phyloP scores from a whole-genome alignment of 2,797 vertebrate species.

The Poecilia velifera region DNA sequence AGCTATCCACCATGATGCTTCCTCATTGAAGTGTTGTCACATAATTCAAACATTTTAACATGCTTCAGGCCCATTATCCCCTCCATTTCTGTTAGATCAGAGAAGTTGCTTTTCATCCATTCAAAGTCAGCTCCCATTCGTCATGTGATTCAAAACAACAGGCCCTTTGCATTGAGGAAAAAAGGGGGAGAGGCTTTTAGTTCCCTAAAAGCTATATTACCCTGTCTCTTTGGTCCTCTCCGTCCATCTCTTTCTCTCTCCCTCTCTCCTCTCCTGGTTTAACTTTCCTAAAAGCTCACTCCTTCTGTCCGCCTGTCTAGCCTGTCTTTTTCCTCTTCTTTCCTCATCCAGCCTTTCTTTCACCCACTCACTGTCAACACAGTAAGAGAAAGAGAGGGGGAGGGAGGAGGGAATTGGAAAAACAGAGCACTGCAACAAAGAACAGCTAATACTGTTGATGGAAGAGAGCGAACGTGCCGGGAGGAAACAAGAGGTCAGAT shows the following conservation, averaged over 20 bases:
- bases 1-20: conserved; percentile 43
- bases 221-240: conserved; percentile 46
- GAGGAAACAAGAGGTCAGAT: conserved; percentile 69
- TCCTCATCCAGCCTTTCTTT: conserved; percentile 22
- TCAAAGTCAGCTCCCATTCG: conserved; percentile 41
- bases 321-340: conserved; percentile 6
- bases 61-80: conserved; percentile 55
- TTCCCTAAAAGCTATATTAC: conserved; percentile 58
- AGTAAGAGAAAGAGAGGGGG: conserved; percentile 11
- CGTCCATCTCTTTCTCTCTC: conserved; percentile 4
- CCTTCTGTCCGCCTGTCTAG: conserved; percentile 7
- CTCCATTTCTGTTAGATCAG: conserved; percentile 31
- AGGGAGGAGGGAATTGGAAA: conserved; percentile 36
- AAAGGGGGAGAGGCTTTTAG: conserved; percentile 63
- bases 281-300: conserved; percentile 52
- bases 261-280: conserved; percentile 20
- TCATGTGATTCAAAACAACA: conserved; percentile 51
- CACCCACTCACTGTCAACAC: conserved; percentile 41
- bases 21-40: conserved; percentile 54
- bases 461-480: conserved; percentile 53
- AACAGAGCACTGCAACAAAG: conserved; percentile 49
- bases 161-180: conserved; percentile 50
- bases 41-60: conserved; percentile 67
- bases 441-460: conserved; percentile 55
- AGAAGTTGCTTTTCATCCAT: conserved; percentile 36